These are phyloP conservation scores for Automeris io DNA, from an alignment of 2,888 invertebrate species.

Conservation along the genomic window DNA sequence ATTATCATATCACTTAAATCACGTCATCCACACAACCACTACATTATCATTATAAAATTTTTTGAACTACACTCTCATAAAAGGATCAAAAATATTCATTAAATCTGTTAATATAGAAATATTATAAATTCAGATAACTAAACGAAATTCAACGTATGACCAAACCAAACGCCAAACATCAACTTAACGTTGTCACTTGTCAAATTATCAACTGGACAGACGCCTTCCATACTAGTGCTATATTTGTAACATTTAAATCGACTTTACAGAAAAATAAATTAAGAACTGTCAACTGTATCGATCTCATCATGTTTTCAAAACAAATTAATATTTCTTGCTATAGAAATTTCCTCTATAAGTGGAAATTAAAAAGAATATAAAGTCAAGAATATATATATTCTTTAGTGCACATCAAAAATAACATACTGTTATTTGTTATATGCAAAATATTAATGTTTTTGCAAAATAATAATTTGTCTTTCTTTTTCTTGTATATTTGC, in stretches of 20 bases:
- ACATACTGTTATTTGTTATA: not conserved
- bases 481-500: too few relatives aligned
- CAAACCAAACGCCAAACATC: slow-evolving; percentile 11
- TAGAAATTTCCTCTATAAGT: not conserved
- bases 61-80: not conserved
- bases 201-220: too few relatives aligned
- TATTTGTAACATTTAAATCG: too few relatives aligned
- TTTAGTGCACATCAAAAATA: not conserved
- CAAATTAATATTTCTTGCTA: too few relatives aligned
- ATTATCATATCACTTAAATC: slow-evolving; percentile 5
- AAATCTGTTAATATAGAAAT: not conserved
- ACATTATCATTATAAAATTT: not conserved
- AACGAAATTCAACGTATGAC: slow-evolving; percentile 7
- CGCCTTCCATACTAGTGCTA: too few relatives aligned
- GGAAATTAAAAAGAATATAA: not conserved
- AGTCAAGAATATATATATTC: not conserved
- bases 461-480: too few relatives aligned
- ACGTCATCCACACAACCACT: not conserved
- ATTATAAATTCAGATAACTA: slow-evolving; percentile 10
- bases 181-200: slow-evolving; percentile 7
- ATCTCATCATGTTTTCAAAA: too few relatives aligned
- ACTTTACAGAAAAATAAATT: too few relatives aligned
- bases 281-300: too few relatives aligned
- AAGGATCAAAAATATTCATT: not conserved
- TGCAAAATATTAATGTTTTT: too few relatives aligned